A percentile compares a stretch with the other conserved stretches of the same genome.
Conservation (phyloP, 2,888 invertebrate genomes). For the Agriopis aurantiaria region DNA sequence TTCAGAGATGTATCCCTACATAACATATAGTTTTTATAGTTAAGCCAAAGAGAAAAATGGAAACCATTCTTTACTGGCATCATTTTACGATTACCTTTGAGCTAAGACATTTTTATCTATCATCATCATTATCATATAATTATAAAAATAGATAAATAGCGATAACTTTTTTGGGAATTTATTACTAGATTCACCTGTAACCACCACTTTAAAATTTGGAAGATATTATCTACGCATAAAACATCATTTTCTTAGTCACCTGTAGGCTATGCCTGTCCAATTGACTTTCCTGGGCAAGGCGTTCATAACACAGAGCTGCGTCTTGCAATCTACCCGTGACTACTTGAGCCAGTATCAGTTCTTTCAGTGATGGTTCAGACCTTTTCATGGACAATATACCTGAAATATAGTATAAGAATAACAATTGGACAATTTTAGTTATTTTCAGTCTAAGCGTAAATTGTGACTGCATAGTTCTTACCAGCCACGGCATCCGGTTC, state of each 20-base stretch:
- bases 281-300: constrained; percentile 88
- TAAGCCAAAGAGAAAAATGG: too few species aligned
- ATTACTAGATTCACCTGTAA: too few species aligned
- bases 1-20: too few species aligned
- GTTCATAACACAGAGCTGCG: constrained; percentile 95
- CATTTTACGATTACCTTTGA: too few species aligned
- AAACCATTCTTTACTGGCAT: too few species aligned
- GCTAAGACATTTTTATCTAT: too few species aligned
- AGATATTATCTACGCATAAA: neutral
- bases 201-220: too few species aligned
- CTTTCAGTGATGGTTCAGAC: constrained; percentile 91
- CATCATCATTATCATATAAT: too few species aligned
- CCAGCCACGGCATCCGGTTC: constrained; percentile 97
- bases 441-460: neutral
- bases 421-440: too few species aligned
- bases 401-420: constrained; percentile 41
- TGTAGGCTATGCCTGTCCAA: constrained; percentile 79
- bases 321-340: constrained; percentile 94
- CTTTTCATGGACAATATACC: constrained; percentile 91
- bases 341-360: constrained; percentile 94
- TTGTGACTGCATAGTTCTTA: constrained; percentile 47
- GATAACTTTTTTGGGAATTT: too few species aligned
- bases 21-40: too few species aligned
- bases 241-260: constrained; percentile 52
- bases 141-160: too few species aligned